Base-by-base conservation (phyloP, 1,140 invertebrate genomes). In the Chelonus insularis region DNA sequence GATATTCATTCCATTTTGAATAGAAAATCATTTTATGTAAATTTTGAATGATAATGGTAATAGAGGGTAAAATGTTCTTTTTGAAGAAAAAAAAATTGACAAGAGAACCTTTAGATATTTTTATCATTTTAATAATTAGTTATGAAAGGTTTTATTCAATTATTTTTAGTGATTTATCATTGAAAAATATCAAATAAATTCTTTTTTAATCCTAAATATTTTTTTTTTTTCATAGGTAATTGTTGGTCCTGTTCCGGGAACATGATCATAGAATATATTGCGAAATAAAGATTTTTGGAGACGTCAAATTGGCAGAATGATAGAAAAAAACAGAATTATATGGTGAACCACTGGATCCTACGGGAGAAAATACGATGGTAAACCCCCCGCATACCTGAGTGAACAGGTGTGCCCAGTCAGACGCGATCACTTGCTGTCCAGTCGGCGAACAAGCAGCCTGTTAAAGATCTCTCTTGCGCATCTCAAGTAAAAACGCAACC, bases 321-420 rank as follows among this genome's bases (percentile, higher is more conserved):
- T 14, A 60, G 11, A 39, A 16, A 51, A 21, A 41, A 37, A 21
- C n/a, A n/a, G n/a, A 32, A 48, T 18, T 39, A 47, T 32, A 21
- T 34, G 23, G 18, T 34, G 41, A 34, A 56, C 36, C 18, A 37
- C 12, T 32, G 50, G 23, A 32, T 45, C 51, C 39, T 51, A 25
- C 29, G 37, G 23, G 4, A 23, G 37, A 25, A 32, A 51, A 57
- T 50, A 45, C 37, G 16, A 18, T 43, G 41, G 41, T 43, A 43
- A 43, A 18, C 59, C 63, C 55, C 60, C 60, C 59, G 64, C 66
- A 69, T 70, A 70, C 68, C 68, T 70, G 64, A 62, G 64, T 57
- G 68, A 70, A 70, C 68, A 70, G 68, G 68, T 70, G 68, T 70
- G 68, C 68, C 64, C 43, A 39, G 36, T 11, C 25, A 29, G 57